Evolutionary conservation across 1,140 invertebrate genomes (phyloP).

Genomic region (Orchesella cincta): DNA sequence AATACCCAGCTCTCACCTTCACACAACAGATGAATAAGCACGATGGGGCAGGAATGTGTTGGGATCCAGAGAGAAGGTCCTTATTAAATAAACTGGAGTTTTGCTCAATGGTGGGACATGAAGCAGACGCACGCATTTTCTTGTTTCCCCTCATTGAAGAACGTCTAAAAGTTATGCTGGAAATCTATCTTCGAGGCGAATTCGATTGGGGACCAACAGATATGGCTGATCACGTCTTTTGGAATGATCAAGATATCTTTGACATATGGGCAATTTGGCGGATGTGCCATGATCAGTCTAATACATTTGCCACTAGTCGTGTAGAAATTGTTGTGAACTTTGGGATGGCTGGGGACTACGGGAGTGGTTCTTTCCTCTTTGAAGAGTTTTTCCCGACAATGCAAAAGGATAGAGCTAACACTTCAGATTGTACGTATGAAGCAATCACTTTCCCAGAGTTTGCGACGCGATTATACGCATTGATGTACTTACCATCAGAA

Average conservation of each 20-base stretch:
- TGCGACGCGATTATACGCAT: not conserved
- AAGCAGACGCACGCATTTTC: not conserved
- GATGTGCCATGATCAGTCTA: not conserved
- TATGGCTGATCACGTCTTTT: not conserved
- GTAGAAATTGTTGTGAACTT: not conserved
- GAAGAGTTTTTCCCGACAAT: not conserved
- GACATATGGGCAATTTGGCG: not conserved
- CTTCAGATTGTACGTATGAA: not conserved
- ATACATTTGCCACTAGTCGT: not conserved
- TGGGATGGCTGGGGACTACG: not conserved
- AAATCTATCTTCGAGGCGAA: not conserved
- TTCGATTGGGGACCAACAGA: not conserved
- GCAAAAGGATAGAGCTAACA: not conserved
- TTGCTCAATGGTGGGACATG: slow-evolving; percentile 14
- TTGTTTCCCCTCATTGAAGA: slow-evolving; percentile 11
- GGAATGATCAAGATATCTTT: not conserved
- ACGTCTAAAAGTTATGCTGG: not conserved
- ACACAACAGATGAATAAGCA: slow-evolving; percentile 7
- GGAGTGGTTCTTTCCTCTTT: not conserved
- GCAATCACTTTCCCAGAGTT: slow-evolving; percentile 2
- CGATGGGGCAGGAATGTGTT: not conserved
- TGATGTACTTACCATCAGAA: not conserved
- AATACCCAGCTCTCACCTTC: not conserved
- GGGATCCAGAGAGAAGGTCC: not conserved
- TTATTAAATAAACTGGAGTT: not conserved